Evolutionary conservation across 2,113 vertebrate genomes (phyloP).

Genomic region (Anoura caudifer): DNA sequence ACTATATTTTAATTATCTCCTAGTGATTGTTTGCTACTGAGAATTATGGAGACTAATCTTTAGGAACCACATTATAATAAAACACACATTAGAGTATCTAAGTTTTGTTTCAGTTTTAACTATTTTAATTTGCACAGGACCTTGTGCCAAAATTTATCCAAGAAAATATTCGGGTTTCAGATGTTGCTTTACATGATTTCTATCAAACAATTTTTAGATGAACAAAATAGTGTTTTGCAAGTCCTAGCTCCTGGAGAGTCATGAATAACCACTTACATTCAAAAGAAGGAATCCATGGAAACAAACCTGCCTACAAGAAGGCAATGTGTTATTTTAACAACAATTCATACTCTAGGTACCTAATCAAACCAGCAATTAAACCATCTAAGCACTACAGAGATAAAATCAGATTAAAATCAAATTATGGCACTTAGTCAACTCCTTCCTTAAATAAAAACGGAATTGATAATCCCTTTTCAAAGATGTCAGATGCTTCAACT

Average conservation of each 20-base stretch:
- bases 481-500: slow-evolving; percentile 39
- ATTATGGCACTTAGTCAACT: slow-evolving; percentile 54
- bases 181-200: slow-evolving; percentile 72
- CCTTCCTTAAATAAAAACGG: slow-evolving; percentile 39
- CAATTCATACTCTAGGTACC: slow-evolving; percentile 33
- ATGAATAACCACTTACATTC: slow-evolving; percentile 65
- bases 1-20: slow-evolving; percentile 20
- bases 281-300: slow-evolving; percentile 63
- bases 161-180: slow-evolving; percentile 56
- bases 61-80: slow-evolving; percentile 26
- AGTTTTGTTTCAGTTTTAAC: slow-evolving; percentile 65
- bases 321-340: slow-evolving; percentile 56
- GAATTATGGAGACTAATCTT: slow-evolving; percentile 21
- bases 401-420: slow-evolving; percentile 59
- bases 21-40: slow-evolving; percentile 21
- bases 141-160: slow-evolving; percentile 47
- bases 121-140: slow-evolving; percentile 62
- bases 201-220: slow-evolving; percentile 72
- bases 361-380: slow-evolving; percentile 63
- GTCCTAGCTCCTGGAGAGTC: slow-evolving; percentile 62
- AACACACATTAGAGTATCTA: slow-evolving; percentile 29
- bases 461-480: slow-evolving; percentile 56
- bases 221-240: slow-evolving; percentile 77
- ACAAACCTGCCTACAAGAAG: slow-evolving; percentile 63
- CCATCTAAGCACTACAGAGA: slow-evolving; percentile 10